Evolutionary conservation across 30 jellyfish, hydroid and myxozoan species (phyloP), one percentile per base, ranked within the genome.

Genomic region (Cassiopea andromeda): DNA sequence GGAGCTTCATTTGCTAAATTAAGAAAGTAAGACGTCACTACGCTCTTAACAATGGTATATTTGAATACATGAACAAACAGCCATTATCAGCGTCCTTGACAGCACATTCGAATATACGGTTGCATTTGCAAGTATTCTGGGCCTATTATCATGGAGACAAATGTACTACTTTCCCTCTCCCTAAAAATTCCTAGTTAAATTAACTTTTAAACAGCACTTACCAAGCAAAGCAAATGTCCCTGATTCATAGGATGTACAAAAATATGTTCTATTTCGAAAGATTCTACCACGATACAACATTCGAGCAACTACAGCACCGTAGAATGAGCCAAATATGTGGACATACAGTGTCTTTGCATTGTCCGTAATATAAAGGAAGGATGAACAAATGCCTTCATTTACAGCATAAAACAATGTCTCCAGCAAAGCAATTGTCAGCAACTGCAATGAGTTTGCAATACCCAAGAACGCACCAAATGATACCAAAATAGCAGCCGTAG

Each of bases 401-500:
- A 93, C 75, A 13, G 97, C 80, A 64, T 89, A 93, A 44, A 88
- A 82, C 58, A 93, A 79, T 4, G 98, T 70, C 70, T 88, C 97
- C 7, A 93, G 74, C 48, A 93, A 61, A 7, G 97, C 97, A 48
- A 81, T 84, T 10, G 92, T 81, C n/a, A 93, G 96, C 74, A 93
- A 57, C 87, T 93, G 98, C 45, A 93, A 81, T 1, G 98, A 93
- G 60, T 93, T 93, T 27, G 88, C 96, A 45, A 90, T 85, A 67
- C 98, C 98, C 46, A 93, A 71, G 66, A 93, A 19, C 1, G 98
- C 97, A 16, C 98, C 98, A 89, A 93, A 89, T 85, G 98, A 89
- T 54, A 93, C 79, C 69, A 93, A 72, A 16, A 93, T 82, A 44
- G 96, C 95, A 57, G 91, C 72, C 49, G 95, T 97, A 57, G 97